Percentiles rank a stretch among this genome's conserved stretches.
phyloP scores from a whole-genome alignment of 2,888 invertebrate genomes.

The Cancer borealis region DNA sequence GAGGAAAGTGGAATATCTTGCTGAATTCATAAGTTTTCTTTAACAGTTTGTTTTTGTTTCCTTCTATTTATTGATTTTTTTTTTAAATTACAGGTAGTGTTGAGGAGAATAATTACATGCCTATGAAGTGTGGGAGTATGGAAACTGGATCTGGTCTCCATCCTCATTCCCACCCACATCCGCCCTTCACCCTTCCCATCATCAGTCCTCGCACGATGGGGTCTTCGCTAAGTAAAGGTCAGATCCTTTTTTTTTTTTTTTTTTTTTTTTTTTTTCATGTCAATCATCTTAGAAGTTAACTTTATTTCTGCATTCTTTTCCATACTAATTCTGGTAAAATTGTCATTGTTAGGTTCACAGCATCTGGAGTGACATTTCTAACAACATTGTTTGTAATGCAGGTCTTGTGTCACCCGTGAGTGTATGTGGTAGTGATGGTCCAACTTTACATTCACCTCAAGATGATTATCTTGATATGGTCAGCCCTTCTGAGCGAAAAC shows the following conservation, averaged over 20 bases:
- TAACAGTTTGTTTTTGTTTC: background rate
- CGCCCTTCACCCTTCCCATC: constrained; percentile 65
- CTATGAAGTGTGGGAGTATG: constrained; percentile 49
- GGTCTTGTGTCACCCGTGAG: constrained; percentile 66
- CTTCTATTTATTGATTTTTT: background rate
- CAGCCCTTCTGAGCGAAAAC: constrained; percentile 57
- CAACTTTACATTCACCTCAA: constrained; percentile 55
- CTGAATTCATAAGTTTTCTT: no score
- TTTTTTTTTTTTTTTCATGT: background rate
- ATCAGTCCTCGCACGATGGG: constrained; percentile 40
- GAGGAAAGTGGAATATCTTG: background rate
- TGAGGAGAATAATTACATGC: constrained; percentile 61
- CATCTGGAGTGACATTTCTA: background rate
- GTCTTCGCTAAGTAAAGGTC: constrained; percentile 56
- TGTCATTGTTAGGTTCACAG: background rate
- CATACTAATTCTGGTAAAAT: background rate
- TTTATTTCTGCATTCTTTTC: no score
- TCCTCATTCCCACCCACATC: constrained; percentile 56
- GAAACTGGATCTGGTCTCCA: constrained; percentile 43
- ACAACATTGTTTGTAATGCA: constrained; percentile 41
- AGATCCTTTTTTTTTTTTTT: background rate
- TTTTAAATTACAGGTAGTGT: constrained; percentile 41
- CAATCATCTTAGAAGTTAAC: background rate
- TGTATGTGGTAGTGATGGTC: constrained; percentile 65
- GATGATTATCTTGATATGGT: constrained; percentile 61